These are phyloP conservation scores for Xenopus petersii DNA, from an alignment of 2,797 vertebrate species.

Conservation along the genomic window DNA sequence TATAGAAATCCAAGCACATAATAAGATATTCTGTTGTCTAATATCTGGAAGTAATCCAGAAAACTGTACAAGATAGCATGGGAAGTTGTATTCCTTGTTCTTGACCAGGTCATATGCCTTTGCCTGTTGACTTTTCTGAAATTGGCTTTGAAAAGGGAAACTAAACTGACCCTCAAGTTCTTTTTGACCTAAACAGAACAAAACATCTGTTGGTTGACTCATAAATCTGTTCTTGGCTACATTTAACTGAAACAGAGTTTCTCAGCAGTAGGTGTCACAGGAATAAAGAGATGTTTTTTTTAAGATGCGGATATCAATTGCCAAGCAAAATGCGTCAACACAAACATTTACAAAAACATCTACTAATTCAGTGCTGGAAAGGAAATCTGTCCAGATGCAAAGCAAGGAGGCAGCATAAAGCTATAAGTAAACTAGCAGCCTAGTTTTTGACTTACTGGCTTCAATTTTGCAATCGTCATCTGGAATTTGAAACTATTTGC, in stretches of 20 bases:
- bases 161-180: slow-evolving; percentile 51
- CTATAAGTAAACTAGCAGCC: neutral
- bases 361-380: slow-evolving; percentile 36
- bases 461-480: neutral
- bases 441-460: neutral
- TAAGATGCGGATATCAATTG: slow-evolving; percentile 54
- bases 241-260: slow-evolving; percentile 56
- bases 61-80: slow-evolving; percentile 49
- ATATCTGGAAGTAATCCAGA: slow-evolving; percentile 54
- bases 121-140: slow-evolving; percentile 55
- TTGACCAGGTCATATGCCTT: slow-evolving; percentile 54
- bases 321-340: slow-evolving; percentile 50
- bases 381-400: neutral
- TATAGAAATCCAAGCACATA: slow-evolving; percentile 54
- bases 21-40: slow-evolving; percentile 54
- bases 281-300: slow-evolving; percentile 61
- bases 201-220: slow-evolving; percentile 60
- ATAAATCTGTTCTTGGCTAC: slow-evolving; percentile 54
- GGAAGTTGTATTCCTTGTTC: slow-evolving; percentile 41
- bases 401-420: slow-evolving; percentile 2
- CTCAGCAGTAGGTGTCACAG: slow-evolving; percentile 61
- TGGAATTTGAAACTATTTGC: neutral
- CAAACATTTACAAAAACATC: slow-evolving; percentile 37
- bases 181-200: slow-evolving; percentile 57
- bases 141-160: slow-evolving; percentile 52